A percentile compares a stretch with the other conserved stretches of the same genome.
These are phyloP conservation scores for Aporrectodea caliginosa DNA, from an alignment of 1,140 invertebrate genomes.

Conservation along the genomic window DNA sequence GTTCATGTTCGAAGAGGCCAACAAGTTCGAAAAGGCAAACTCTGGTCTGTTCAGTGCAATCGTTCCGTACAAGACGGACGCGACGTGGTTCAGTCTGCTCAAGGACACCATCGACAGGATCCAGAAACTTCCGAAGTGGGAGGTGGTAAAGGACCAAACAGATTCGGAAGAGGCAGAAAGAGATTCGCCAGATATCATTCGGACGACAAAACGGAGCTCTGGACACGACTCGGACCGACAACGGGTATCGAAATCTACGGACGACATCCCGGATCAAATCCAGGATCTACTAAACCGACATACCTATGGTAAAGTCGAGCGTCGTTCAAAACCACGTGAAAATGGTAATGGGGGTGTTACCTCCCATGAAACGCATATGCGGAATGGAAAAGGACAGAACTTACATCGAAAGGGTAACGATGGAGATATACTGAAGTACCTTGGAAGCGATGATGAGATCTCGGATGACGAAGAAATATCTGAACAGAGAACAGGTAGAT, in stretches of 20 bases:
- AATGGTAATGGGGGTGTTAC: too few relatives aligned
- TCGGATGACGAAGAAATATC: background rate
- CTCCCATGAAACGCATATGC: too few relatives aligned
- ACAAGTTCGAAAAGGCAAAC: conserved; percentile 23
- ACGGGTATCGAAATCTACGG: conserved; percentile 39
- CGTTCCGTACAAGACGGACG: conserved; percentile 22
- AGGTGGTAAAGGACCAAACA: background rate
- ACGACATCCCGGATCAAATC: conserved; percentile 18
- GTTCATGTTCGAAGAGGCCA: conserved; percentile 25
- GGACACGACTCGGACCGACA: conserved; percentile 35
- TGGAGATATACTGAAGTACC: background rate
- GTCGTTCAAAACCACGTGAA: background rate
- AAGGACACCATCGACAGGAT: conserved; percentile 28
- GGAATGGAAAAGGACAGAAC: too few relatives aligned
- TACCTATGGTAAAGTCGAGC: background rate
- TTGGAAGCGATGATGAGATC: background rate
- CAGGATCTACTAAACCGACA: background rate
- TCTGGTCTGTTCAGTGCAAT: conserved; percentile 22
- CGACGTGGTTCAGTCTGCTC: conserved; percentile 20
- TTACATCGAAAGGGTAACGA: too few relatives aligned
- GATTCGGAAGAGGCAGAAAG: conserved; percentile 3
- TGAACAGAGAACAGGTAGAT: background rate
- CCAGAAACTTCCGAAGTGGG: conserved; percentile 29
- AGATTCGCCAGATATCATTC: background rate
- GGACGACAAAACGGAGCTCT: background rate